Conservation (phyloP, 1,140 invertebrate genomes). For the Apolygus lucorum region DNA sequence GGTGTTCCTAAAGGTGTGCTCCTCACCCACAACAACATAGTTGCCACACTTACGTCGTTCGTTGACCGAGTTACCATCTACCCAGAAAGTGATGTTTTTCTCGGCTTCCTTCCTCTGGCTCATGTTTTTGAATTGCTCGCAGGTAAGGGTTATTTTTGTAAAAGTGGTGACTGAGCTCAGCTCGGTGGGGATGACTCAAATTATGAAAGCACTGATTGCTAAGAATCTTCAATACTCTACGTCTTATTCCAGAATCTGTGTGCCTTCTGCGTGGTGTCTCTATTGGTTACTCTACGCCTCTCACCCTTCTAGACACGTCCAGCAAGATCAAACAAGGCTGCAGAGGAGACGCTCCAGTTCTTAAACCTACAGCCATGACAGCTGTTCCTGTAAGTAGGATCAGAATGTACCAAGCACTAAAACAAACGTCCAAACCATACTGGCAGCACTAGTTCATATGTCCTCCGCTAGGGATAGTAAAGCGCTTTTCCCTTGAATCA, state of each 20-base stretch:
- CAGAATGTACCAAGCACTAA: neutral
- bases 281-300: conserved; percentile 92
- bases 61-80: conserved; percentile 63
- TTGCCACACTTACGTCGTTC: conserved; percentile 80
- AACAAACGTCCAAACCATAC: too few relatives aligned
- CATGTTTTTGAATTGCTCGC: conserved; percentile 93
- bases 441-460: too few relatives aligned
- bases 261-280: conserved; percentile 64
- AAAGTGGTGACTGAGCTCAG: neutral
- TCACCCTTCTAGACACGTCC: conserved; percentile 90
- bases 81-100: conserved; percentile 64
- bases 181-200: too few relatives aligned
- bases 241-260: conserved; percentile 42
- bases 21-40: conserved; percentile 83
- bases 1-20: conserved; percentile 81
- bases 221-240: neutral
- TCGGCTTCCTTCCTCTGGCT: conserved; percentile 92
- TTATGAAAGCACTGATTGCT: too few relatives aligned
- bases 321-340: conserved; percentile 91
- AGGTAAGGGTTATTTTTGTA: conserved; percentile 40
- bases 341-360: conserved; percentile 79
- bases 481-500: too few relatives aligned
- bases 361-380: conserved; percentile 89
- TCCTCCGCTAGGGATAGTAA: too few relatives aligned
- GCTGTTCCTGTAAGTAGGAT: conserved; percentile 73